phyloP scores from a whole-genome alignment of 2,888 invertebrate species.

The Phlogophora meticulosa region DNA sequence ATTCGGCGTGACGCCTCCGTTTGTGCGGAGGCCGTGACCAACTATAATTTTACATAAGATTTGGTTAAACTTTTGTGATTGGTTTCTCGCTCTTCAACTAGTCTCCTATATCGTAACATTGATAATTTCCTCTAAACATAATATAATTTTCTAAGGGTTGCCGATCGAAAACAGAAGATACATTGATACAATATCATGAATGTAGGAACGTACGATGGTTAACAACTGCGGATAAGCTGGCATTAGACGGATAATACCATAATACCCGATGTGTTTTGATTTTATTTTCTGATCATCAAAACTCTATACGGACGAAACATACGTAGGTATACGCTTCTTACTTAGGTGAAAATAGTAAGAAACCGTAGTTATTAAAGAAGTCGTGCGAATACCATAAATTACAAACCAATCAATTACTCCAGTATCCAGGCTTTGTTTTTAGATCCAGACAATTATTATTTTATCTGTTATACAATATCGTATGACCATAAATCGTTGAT shows the following conservation, averaged over 20 bases:
- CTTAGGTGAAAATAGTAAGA: no score
- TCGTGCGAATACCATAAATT: not conserved
- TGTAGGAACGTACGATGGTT: constrained; percentile 23
- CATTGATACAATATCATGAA: constrained; percentile 10
- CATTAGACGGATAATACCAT: constrained; percentile 30
- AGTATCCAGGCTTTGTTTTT: constrained; percentile 60
- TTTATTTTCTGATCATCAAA: constrained; percentile 14
- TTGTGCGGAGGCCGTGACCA: constrained; percentile 36
- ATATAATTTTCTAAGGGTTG: not conserved
- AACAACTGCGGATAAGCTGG: constrained; percentile 39
- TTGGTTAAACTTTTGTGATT: not conserved
- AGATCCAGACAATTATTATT: constrained; percentile 85
- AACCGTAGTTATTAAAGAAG: no score
- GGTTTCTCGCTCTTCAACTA: no score
- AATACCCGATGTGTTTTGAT: constrained; percentile 30
- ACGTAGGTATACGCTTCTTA: not conserved
- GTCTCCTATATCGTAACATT: not conserved
- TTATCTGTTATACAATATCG: constrained; percentile 85
- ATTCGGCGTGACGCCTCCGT: constrained; percentile 35
- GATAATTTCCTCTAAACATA: not conserved
- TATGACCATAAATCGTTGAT: constrained; percentile 86
- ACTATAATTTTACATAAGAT: constrained; percentile 40
- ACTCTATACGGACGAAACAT: not conserved
- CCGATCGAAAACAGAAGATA: not conserved
- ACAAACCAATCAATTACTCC: constrained; percentile 53